Base-by-base conservation (phyloP, 1,140 invertebrate species). In the Bombus vancouverensis region DNA sequence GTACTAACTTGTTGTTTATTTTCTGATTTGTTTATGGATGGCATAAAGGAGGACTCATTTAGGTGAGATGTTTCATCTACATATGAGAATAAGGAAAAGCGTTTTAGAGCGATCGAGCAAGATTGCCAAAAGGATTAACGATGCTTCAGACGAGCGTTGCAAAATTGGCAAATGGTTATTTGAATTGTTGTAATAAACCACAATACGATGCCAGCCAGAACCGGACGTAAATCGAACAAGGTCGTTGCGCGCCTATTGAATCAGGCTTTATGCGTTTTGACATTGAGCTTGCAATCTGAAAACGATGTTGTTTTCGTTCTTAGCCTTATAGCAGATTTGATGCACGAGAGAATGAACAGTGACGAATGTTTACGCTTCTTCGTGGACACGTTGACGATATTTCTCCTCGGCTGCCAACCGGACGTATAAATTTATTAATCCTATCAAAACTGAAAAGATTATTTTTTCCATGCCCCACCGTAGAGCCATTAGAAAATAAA, bases 261-360 rank as follows among this genome's bases (percentile, higher is more conserved):
- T 66, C 59, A n/a, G 57, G n/a, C 57, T 65, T 78, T 78, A 44
- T 13, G 59, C 76, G 76, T 44, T 66, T 62, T n/a, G 76, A 44
- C 76, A 42, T n/a, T 15, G 76, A 32, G 59, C 8, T 65, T 62
- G 18, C 59, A 34, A 34, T 39, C n/a, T 32, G 59, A 39, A 32
- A 66, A 22, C 18, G 15, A 18, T 5, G n/a, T 25, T 3, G 15
- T 42, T 47, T 9, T 12, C 34, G 32, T 22, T 68, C 8, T 22
- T 37, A 22, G 10, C 1, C 32, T 34, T 34, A 10, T 3, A 18
- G 2, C 22, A 15, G 66, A 68, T 37, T 34, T 32, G 0, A 70
- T 1, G 3, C 8, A 28, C 18, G 10, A 39, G 15, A 28, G 6
- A 70, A 70, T 1, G 18, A 8, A 39, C 22, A 2, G 34, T 28